Percentiles rank a stretch among this genome's conserved stretches.
Conservation (phyloP, 2,888 invertebrate genomes). For the Barypeithes pellucidus region DNA sequence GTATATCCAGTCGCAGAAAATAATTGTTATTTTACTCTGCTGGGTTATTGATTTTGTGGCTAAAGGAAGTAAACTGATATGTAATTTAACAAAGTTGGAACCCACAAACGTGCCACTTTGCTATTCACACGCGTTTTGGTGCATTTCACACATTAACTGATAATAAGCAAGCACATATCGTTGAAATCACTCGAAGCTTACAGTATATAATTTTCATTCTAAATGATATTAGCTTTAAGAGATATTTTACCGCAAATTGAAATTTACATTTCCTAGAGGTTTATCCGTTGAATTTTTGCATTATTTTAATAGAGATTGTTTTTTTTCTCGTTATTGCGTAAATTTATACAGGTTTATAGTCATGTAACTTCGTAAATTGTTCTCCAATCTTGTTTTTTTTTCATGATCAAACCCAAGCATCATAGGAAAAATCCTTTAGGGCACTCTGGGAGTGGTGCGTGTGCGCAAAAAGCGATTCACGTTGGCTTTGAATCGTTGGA, state of each 20-base stretch:
- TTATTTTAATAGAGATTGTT: too few relatives aligned
- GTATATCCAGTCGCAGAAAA: too few relatives aligned
- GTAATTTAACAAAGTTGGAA: neutral
- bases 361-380: too few relatives aligned
- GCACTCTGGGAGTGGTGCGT: too few relatives aligned
- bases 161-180: slow-evolving; percentile 13
- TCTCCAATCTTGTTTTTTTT: too few relatives aligned
- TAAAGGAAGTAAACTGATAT: neutral
- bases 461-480: too few relatives aligned
- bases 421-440: too few relatives aligned
- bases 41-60: too few relatives aligned
- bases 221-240: slow-evolving; percentile 7
- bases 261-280: neutral
- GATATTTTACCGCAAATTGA: neutral
- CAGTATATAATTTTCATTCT: slow-evolving; percentile 4
- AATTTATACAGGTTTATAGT: too few relatives aligned
- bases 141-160: slow-evolving; percentile 18
- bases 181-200: neutral
- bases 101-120: slow-evolving; percentile 9
- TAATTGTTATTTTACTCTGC: neutral
- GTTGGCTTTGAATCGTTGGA: too few relatives aligned
- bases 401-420: too few relatives aligned
- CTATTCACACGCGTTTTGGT: neutral
- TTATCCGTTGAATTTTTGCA: neutral
- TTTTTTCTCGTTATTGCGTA: too few relatives aligned